Percentiles rank a stretch among this genome's conserved stretches.
Evolutionary conservation across 2,888 invertebrate species (phyloP).

Genomic region (Drosophila yooni): DNA sequence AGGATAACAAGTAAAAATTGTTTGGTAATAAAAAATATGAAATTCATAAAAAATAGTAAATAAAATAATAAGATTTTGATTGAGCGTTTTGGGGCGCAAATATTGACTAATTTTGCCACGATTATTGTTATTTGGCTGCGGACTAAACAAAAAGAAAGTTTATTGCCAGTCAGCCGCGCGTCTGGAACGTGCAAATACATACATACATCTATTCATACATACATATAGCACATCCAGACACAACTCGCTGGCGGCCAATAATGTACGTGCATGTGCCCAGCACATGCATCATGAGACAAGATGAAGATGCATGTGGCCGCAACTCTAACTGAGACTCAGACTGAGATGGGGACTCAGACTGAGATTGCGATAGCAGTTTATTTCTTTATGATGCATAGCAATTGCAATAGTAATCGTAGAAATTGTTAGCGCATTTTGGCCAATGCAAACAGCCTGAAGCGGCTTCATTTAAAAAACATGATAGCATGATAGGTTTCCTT

Average conservation of each 20-base stretch:
- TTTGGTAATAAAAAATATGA: slow-evolving; percentile 16
- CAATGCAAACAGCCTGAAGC: slow-evolving; percentile 76
- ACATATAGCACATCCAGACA: slow-evolving; percentile 45
- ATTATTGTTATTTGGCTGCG: slow-evolving; percentile 77
- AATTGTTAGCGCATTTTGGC: slow-evolving; percentile 81
- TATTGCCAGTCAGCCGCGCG: slow-evolving; percentile 17
- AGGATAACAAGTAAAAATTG: slow-evolving; percentile 13
- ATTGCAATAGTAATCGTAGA: slow-evolving; percentile 77
- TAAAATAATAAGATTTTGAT: slow-evolving; percentile 73
- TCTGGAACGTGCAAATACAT: slow-evolving; percentile 46
- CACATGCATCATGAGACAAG: slow-evolving; percentile 69
- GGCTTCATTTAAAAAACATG: slow-evolving; percentile 75
- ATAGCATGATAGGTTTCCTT: slow-evolving; percentile 57
- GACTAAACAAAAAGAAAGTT: slow-evolving; percentile 66
- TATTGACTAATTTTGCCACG: slow-evolving; percentile 83
- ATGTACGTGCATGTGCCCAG: slow-evolving; percentile 72
- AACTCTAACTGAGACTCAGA: slow-evolving; percentile 9
- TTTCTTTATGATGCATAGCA: slow-evolving; percentile 64
- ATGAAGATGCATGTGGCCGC: slow-evolving; percentile 72
- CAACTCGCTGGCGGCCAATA: slow-evolving; percentile 71
- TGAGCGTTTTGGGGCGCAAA: slow-evolving; percentile 74
- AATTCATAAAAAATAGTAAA: slow-evolving; percentile 46
- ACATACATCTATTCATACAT: slow-evolving; percentile 24
- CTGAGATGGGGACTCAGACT: slow-evolving; percentile 19
- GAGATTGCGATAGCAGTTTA: slow-evolving; percentile 45